Conservation (phyloP, 2,888 invertebrate species). For the Mythimna ferrago region DNA sequence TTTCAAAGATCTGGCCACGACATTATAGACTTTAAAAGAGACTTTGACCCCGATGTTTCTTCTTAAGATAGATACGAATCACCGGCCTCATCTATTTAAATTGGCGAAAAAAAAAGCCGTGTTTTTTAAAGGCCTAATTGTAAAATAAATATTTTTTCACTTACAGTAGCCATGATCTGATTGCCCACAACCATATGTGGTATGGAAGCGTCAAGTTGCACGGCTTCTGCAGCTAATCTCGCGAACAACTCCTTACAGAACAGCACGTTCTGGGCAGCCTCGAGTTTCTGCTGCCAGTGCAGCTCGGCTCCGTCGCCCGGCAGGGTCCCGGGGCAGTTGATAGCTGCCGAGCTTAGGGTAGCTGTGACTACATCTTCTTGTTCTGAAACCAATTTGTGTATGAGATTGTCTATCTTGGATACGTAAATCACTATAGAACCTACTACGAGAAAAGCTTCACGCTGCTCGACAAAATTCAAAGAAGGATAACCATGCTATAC, state of each 20-base stretch:
- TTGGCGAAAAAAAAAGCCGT: no score
- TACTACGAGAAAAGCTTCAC: not conserved
- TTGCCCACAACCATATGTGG: slow-evolving; percentile 99
- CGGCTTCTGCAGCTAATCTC: slow-evolving; percentile 98
- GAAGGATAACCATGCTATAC: no score
- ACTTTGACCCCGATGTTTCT: no score
- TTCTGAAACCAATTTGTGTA: slow-evolving; percentile 87
- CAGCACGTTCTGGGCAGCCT: slow-evolving; percentile 98
- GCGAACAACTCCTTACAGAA: slow-evolving; percentile 99
- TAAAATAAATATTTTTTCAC: slow-evolving; percentile 39
- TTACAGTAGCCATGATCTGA: slow-evolving; percentile 98
- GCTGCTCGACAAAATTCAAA: no score
- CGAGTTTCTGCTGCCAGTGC: slow-evolving; percentile 99
- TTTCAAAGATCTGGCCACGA: no score
- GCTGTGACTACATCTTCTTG: slow-evolving; percentile 97
- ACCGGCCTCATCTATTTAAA: no score
- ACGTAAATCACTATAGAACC: not conserved
- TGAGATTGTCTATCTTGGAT: not conserved
- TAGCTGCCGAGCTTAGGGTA: slow-evolving; percentile 94
- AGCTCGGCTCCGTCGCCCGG: slow-evolving; percentile 92
- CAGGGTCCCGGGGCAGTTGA: slow-evolving; percentile 92
- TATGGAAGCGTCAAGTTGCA: slow-evolving; percentile 97
- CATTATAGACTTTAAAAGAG: no score
- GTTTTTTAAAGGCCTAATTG: no score
- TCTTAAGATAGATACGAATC: no score